Evolutionary conservation across 2,888 invertebrate species (phyloP).

Genomic region (Hemithea aestivaria): DNA sequence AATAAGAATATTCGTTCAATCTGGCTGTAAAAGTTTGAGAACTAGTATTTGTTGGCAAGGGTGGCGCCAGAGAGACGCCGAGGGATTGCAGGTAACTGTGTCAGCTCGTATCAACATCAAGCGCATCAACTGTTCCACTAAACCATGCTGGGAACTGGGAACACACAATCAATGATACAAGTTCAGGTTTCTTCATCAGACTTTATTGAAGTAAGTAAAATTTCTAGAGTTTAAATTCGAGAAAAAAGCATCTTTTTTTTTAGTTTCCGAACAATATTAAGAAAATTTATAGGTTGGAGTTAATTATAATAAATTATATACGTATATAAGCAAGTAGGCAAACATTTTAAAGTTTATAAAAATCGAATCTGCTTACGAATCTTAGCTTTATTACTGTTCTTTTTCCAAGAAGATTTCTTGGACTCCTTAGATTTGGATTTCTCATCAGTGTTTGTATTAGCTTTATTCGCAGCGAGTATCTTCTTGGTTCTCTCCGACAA

Average conservation of each 20-base stretch:
- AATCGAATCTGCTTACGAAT: constrained; percentile 11
- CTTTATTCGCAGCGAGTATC: constrained; percentile 18
- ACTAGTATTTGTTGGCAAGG: constrained; percentile 34
- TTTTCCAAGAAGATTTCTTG: constrained; percentile 7
- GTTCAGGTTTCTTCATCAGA: too few relatives aligned
- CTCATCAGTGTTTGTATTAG: constrained; percentile 18
- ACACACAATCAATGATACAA: too few relatives aligned
- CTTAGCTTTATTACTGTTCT: constrained; percentile 7
- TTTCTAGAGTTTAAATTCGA: too few relatives aligned
- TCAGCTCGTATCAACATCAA: constrained; percentile 35
- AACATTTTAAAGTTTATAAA: constrained; percentile 15
- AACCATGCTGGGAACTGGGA: not conserved
- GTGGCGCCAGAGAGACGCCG: constrained; percentile 59
- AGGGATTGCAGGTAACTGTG: constrained; percentile 53
- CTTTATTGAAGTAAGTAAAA: too few relatives aligned
- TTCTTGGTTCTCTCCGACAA: constrained; percentile 46
- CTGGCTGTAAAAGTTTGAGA: constrained; percentile 39
- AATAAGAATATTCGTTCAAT: too few relatives aligned
- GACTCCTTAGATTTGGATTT: constrained; percentile 14
- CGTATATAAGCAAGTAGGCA: not conserved
- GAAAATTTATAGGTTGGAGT: too few relatives aligned
- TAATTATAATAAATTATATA: too few relatives aligned
- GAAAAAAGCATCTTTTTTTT: too few relatives aligned
- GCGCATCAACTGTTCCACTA: constrained; percentile 21
- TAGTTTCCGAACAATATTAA: too few relatives aligned